Base-by-base conservation (phyloP, 2,113 vertebrate species). In the Pampusana beccarii region DNA sequence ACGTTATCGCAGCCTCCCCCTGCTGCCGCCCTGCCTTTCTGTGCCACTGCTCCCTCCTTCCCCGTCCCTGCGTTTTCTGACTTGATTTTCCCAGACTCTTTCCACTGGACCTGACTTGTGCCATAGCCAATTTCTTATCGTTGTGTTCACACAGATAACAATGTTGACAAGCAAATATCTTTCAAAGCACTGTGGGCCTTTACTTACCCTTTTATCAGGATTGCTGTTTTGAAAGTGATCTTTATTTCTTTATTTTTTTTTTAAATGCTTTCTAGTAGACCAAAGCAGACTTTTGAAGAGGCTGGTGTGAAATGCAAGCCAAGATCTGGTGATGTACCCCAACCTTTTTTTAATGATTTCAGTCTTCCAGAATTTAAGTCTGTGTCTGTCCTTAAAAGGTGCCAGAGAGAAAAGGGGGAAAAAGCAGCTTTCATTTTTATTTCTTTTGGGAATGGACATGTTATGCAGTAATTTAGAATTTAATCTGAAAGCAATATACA, bases 31-130 rank as follows among this genome's bases (percentile, higher is more conserved):
- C 29, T 1, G 5, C 19, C 42, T 17, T 17, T 29, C 26, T 16
- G 31, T 5, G 6, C 1, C 17, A 3, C 42, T 44, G 9, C 46
- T 9, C 46, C 42, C 14, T 54, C 56, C 44, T 46, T 17, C 57
- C 34, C 54, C 33, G 18, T 9, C 40, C 4, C 58, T 14, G 3
- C 5, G 0, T 20, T 16, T 38, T 1, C 0, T 20, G 40, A 2
- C 46, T 46, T 34, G 21, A 1, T 20, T 62, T 57, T 69, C 26
- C 23, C 12, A 6, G 3, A 1, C 38, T 15, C n/a, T 25, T 56
- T 46, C 65, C 13, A 2, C 34, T 1, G 40, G 11, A 2, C 57
- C 44, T 5, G 31, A 12, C 60, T 40, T 21, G 13, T n/a, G 38
- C 61, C 2, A 1, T 1, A 24, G 34, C 25, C 16, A 4, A 5